Conservation (phyloP, 2,888 invertebrate genomes). For the Ischnus inquisitorius region DNA sequence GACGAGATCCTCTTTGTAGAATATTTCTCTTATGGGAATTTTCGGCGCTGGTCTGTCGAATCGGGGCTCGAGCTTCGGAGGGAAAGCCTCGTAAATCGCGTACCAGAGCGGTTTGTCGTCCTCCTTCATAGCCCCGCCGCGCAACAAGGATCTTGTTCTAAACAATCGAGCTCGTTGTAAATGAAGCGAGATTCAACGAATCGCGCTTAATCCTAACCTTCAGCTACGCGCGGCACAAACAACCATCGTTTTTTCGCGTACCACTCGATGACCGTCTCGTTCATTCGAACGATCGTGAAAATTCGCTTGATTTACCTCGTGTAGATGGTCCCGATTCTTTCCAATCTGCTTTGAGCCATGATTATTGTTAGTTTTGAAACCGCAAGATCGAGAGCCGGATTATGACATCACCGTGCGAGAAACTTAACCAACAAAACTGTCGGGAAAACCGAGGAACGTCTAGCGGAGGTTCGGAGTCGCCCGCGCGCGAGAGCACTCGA, state of each 20-base stretch:
- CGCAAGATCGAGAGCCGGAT: slow-evolving; percentile 13
- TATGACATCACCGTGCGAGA: slow-evolving; percentile 40
- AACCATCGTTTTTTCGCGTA: slow-evolving; percentile 7
- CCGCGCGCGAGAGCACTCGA: background rate
- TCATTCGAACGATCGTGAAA: background rate
- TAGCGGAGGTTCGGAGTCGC: too few relatives aligned
- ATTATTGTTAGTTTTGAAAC: slow-evolving; percentile 52
- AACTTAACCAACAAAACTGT: background rate
- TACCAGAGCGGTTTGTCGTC: slow-evolving; percentile 97
- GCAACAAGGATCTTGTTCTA: slow-evolving; percentile 92
- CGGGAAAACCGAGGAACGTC: too few relatives aligned
- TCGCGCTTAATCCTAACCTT: slow-evolving; percentile 42
- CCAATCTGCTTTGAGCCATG: slow-evolving; percentile 83
- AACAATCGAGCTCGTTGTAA: slow-evolving; percentile 67
- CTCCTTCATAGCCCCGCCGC: slow-evolving; percentile 92
- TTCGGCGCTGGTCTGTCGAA: slow-evolving; percentile 90
- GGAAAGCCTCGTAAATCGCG: slow-evolving; percentile 95
- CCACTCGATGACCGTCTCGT: slow-evolving; percentile 25
- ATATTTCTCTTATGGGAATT: slow-evolving; percentile 89
- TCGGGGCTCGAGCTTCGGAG: slow-evolving; percentile 94
- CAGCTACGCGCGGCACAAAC: background rate
- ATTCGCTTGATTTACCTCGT: slow-evolving; percentile 76
- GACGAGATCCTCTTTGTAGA: slow-evolving; percentile 93
- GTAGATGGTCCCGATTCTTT: slow-evolving; percentile 82
- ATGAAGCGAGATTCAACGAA: background rate